Evolutionary conservation across 2,797 vertebrate species (phyloP).

Genomic region (Pseudocheirus occidentalis): DNA sequence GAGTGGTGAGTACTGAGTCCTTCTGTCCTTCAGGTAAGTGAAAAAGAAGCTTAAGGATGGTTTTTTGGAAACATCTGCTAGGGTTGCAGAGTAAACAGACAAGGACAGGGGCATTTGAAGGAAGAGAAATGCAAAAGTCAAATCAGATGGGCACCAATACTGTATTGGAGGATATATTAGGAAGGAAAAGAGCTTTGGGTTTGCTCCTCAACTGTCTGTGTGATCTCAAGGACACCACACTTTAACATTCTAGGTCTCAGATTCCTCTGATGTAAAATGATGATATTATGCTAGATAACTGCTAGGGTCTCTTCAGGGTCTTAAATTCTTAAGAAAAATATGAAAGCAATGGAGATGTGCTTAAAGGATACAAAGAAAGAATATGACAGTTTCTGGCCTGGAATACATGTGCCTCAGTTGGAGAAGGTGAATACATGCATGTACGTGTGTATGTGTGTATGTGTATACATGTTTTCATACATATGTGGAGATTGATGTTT

Average conservation of each 20-base stretch:
- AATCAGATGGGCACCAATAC: neutral
- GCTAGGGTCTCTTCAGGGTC: neutral
- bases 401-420: neutral
- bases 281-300: neutral
- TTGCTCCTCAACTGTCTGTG: neutral
- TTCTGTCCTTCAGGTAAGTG: neutral
- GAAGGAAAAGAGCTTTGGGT: neutral
- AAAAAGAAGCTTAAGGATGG: neutral
- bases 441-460: neutral
- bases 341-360: neutral
- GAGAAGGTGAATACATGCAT: neutral
- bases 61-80: neutral
- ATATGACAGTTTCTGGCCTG: conserved; percentile 11
- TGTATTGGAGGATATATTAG: neutral
- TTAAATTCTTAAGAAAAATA: neutral
- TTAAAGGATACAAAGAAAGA: conserved; percentile 9
- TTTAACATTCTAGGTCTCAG: neutral
- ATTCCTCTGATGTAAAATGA: neutral
- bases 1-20: conserved; percentile 73
- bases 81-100: neutral
- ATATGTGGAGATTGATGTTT: neutral
- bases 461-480: neutral
- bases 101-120: neutral
- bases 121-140: neutral
- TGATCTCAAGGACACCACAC: neutral